phyloP scores from a whole-genome alignment of 53 echinoderm and acorn worm species.

The Temnopleurus reevesii region DNA sequence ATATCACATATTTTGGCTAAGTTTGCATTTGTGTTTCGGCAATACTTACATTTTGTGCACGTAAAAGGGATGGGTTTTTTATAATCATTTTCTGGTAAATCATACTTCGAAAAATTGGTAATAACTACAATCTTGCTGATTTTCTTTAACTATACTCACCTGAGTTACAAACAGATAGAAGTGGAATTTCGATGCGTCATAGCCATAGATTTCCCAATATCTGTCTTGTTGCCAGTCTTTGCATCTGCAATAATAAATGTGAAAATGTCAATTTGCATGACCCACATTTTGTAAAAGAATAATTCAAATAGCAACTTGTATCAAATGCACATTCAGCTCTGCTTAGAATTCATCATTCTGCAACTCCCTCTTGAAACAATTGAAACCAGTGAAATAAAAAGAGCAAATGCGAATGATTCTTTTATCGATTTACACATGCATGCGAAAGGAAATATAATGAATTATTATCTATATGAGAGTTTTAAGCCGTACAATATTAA shows the following conservation, averaged over 20 bases:
- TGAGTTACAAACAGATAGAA: neutral
- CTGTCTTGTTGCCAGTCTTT: slow-evolving; percentile 18
- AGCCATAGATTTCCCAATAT: neutral
- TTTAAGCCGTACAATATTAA: too few species aligned
- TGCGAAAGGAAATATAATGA: too few species aligned
- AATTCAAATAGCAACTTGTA: neutral
- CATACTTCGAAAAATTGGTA: too few species aligned
- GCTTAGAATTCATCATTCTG: neutral
- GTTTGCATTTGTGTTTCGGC: too few species aligned
- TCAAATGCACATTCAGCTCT: neutral
- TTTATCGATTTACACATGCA: too few species aligned
- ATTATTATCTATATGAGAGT: too few species aligned
- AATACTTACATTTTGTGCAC: too few species aligned
- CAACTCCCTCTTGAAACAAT: neutral
- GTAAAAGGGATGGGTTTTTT: too few species aligned
- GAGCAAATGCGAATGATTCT: too few species aligned
- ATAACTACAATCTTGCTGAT: too few species aligned
- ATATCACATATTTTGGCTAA: too few species aligned
- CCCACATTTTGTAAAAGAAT: neutral
- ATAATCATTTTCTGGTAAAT: too few species aligned
- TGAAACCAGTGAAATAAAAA: neutral
- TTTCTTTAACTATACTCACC: neutral
- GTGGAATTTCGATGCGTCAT: slow-evolving; percentile 9
- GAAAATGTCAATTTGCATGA: neutral
- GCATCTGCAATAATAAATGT: neutral